Base-by-base conservation (phyloP, 2,797 vertebrate species). In the Pelobates cultripes region DNA sequence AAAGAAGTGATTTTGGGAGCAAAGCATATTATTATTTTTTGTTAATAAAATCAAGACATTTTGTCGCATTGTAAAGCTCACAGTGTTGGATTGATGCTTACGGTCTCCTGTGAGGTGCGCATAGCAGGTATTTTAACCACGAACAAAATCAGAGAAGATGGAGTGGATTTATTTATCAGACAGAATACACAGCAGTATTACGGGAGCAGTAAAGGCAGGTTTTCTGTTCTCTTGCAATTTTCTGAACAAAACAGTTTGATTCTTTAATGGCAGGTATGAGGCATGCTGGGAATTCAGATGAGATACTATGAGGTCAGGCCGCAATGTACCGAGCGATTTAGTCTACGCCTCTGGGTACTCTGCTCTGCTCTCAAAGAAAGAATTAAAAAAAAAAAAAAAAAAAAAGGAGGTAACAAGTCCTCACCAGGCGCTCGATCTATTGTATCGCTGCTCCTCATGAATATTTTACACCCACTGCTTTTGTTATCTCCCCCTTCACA, bases 321-420 rank as follows among this genome's bases (percentile, higher is more conserved):
- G 96, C 96, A 95, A 94, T 94, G 96, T 97, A 96, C 96, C 91
- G 96, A 97, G 97, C 96, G 90, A 91, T 95, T 92, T 93, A 91
- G 90, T 86, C 94, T 93, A 97, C 93, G 95, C 97, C 96, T 96
- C 86, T 85, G 93, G 94, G 95, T 95, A 95, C 94, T 94, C 94
- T 95, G 95, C 96, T 95, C 89, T 96, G 96, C 97, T 96, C 97
- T 98, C 97, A 95, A 94, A 83, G 86, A 83, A 57, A 86, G 84
- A 84, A 76, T 7, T 42, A 44, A 47, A 53, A 13, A 28, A 81
- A 89, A 89, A 61, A 45, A 5, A 73, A 45, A 53, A 4, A 90
- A 44, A 45, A 12, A 43, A 6, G 53, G 15, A 55, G 3, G 69
- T 42, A 51, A 66, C 78, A 12, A 82, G 6, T 44, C 57, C 7